Evolutionary conservation across 2,888 invertebrate genomes (phyloP).

Genomic region (Meta bourneti): DNA sequence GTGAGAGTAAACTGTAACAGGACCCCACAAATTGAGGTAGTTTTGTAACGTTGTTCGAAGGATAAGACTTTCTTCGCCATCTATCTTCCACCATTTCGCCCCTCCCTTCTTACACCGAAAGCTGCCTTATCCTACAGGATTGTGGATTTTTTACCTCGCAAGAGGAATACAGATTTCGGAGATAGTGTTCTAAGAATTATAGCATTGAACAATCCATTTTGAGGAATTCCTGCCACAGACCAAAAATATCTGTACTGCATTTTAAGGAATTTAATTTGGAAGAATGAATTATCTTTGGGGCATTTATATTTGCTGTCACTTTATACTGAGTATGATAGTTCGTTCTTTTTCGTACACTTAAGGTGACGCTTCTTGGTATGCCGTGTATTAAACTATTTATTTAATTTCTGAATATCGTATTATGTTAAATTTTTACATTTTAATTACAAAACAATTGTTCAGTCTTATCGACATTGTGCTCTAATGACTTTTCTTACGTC

Average conservation of each 20-base stretch:
- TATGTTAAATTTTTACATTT: too few species aligned
- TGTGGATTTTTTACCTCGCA: slow-evolving; percentile 9
- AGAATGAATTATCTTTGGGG: too few species aligned
- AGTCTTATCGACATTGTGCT: too few species aligned
- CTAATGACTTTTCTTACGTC: too few species aligned
- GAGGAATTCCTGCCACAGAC: neutral
- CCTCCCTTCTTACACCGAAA: slow-evolving; percentile 29
- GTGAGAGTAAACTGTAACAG: slow-evolving; percentile 38
- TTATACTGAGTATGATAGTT: too few species aligned
- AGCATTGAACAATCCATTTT: neutral
- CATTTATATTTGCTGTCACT: too few species aligned
- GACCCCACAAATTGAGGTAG: slow-evolving; percentile 73
- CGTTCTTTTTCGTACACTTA: too few species aligned
- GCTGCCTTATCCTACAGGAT: slow-evolving; percentile 42
- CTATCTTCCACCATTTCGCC: slow-evolving; percentile 53
- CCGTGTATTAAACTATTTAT: too few species aligned
- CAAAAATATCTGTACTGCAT: neutral
- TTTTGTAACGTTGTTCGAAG: slow-evolving; percentile 73
- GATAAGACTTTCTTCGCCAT: slow-evolving; percentile 65
- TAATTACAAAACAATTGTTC: too few species aligned
- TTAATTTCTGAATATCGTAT: too few species aligned
- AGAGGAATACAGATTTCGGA: neutral
- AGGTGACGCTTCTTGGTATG: too few species aligned
- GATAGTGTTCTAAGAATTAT: neutral
- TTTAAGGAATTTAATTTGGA: too few species aligned